Percentiles rank a stretch among this genome's conserved stretches.
phyloP scores from a whole-genome alignment of 2,888 invertebrate genomes.

The Plusia festucae region DNA sequence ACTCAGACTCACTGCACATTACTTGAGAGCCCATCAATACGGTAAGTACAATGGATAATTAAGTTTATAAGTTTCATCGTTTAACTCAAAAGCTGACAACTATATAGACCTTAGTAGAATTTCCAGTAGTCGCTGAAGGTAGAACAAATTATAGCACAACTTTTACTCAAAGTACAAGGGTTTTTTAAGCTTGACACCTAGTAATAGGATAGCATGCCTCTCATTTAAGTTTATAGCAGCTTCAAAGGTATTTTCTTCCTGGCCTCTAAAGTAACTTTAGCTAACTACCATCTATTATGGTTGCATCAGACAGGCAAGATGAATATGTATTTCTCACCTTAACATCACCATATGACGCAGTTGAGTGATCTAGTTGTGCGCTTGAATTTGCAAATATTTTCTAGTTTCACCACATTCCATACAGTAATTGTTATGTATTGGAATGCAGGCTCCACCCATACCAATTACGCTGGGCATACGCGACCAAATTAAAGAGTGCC shows the following conservation, averaged over 20 bases:
- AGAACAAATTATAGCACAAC: too few species aligned
- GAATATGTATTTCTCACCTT: constrained; percentile 10
- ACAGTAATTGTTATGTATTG: constrained; percentile 75
- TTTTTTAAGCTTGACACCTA: too few species aligned
- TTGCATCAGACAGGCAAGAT: neutral
- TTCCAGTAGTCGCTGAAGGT: too few species aligned
- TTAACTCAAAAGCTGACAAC: too few species aligned
- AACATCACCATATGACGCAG: constrained; percentile 54
- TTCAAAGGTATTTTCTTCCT: neutral
- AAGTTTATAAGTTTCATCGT: too few species aligned
- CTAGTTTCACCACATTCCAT: constrained; percentile 83
- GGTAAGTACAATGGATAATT: constrained; percentile 69
- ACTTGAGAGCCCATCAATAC: constrained; percentile 92
- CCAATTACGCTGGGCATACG: constrained; percentile 69
- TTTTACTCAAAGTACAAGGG: too few species aligned
- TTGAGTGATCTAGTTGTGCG: constrained; percentile 70
- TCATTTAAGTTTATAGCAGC: neutral
- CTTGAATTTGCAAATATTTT: constrained; percentile 77
- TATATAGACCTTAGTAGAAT: too few species aligned
- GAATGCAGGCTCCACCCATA: constrained; percentile 76
- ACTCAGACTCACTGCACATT: constrained; percentile 95
- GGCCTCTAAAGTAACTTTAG: neutral
- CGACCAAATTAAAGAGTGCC: constrained; percentile 60
- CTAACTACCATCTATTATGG: neutral
- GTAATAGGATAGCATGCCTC: neutral